Base-by-base conservation (phyloP, 1,140 invertebrate species). In the Tetramorium simillimum region DNA sequence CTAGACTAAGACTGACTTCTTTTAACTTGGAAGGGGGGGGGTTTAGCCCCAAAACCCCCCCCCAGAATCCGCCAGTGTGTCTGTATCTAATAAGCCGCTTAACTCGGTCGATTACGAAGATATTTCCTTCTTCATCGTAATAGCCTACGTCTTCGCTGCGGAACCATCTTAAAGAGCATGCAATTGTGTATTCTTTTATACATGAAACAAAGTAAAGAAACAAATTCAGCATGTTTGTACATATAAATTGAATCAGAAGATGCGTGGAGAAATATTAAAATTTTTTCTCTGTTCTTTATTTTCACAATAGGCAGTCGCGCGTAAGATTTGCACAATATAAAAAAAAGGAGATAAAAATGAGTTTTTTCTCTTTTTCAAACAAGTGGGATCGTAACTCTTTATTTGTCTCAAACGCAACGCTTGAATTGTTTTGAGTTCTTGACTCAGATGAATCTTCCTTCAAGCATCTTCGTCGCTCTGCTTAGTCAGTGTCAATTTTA, bases 71-170 rank as follows among this genome's bases (percentile, higher is more conserved):
- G n/a, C n/a, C n/a, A 96, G 60, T 95, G 89, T 95, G 95, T 92
- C 95, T 96, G 49, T 96, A 96, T 90, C 96, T 97, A 62, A 97
- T 96, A 18, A 97, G 86, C 87, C 96, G 96, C 80, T 97, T 97
- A 6, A 96, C 49, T 75, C 96, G 92, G 65, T 97, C 96, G 0
- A 96, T 90, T 60, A 97, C 92, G 49, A 92, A 96, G 43, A 96
- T 88, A 43, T 93, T 94, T 10, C 94, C 95, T 1, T 95, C 81
- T 5, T 95, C 88, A 63, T 96, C 95, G 77, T 94, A 94, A 86
- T 95, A 96, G 4, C 93, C 96, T 12, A 97, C 91, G 88, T 97
- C 96, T 56, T 96, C 96, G 53, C 95, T 95, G 72, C 96, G 95
- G 0, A 97, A 72, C 96, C 96, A 97, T 12, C 96, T 96, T 67